These are phyloP conservation scores for Illadopsis cleaveri DNA, from an alignment of 2,113 vertebrate genomes.

Conservation along the genomic window DNA sequence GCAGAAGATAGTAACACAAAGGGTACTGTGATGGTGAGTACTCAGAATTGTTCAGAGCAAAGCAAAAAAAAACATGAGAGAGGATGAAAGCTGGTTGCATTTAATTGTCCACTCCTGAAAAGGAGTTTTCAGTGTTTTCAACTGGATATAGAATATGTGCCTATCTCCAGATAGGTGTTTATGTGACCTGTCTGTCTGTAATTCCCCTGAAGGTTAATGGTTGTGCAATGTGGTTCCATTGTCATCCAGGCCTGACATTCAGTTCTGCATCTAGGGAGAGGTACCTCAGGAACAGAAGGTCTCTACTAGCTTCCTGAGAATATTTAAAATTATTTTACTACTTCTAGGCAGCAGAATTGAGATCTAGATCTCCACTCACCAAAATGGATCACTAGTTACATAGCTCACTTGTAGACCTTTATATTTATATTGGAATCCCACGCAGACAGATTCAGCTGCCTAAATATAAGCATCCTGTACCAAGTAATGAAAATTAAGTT, in stretches of 20 bases:
- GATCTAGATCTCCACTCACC: neutral
- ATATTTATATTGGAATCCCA: neutral
- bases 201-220: neutral
- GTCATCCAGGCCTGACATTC: neutral
- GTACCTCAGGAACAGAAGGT: neutral
- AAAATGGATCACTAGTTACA: neutral
- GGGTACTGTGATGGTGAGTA: neutral
- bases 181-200: neutral
- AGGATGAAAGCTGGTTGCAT: neutral
- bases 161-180: neutral
- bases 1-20: neutral
- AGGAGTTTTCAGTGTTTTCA: neutral
- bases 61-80: neutral
- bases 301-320: neutral
- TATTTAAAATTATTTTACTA: neutral
- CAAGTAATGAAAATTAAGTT: neutral
- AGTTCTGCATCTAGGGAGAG: neutral
- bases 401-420: neutral
- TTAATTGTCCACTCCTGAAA: neutral
- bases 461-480: neutral
- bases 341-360: neutral
- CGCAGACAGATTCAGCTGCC: neutral
- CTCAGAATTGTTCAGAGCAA: neutral
- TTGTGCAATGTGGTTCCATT: accelerated
- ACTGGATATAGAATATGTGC: neutral